Evolutionary conservation across 2,888 invertebrate species (phyloP), one percentile per base, ranked within the genome.

Genomic region (Nemotelus nigrinus): DNA sequence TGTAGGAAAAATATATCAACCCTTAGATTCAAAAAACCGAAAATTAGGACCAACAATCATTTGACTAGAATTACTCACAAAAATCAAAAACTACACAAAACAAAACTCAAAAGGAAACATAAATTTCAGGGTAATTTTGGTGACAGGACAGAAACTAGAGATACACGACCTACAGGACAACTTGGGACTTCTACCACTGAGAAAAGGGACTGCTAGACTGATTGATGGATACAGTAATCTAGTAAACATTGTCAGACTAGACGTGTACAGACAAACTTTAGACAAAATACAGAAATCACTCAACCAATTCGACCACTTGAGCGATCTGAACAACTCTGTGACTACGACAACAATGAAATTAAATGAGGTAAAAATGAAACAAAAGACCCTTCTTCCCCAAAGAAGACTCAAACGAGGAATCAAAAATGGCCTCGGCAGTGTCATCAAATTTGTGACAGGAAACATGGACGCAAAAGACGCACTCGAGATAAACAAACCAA

Each of bases 101-200:
- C 53, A 41, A 68, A 68, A 68, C 25, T 50, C 6, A 68, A 67
- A 67, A 5, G 67, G 25, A 67, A 67, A 67, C 67, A 10, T 48
- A 3, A 47, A 67, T 67, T 3, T 67, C 67, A 48, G 67, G 48
- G 6, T 47, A 48, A n/a, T 48, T 48, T 48, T 6, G 67, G 39
- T 48, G 25, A 48, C 25, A 25, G 50, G 39, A 68, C 25, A 50
- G 53, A 25, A 67, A 67, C 67, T 67, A 45, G 67, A 67, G 39
- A 67, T 3, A 10, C 67, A 67, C 68, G 68, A 68, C 50, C 41
- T 68, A 68, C 68, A 39, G 50, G 50, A 68, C 68, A 68, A 68
- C 50, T 50, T 25, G 25, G 50, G 50, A 50, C 53, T 68, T 50
- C 68, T 53, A 50, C 68, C 45, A 25, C 25, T 25, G 25, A 68